Conservation (phyloP, 2,113 vertebrate species). For the Labeo rohita region DNA sequence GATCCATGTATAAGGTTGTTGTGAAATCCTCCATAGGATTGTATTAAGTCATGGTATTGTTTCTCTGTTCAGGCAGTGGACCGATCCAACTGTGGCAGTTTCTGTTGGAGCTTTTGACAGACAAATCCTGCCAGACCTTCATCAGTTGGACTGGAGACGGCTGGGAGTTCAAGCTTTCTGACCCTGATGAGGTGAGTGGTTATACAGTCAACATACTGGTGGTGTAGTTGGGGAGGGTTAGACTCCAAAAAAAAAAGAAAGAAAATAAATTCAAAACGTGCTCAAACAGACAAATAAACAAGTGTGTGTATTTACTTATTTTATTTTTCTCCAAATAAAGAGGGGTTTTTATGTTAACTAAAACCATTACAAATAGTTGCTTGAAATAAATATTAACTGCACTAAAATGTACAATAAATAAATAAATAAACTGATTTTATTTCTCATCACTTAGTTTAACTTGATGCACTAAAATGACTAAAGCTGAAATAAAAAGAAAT, state of each 20-base stretch:
- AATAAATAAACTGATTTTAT: too few relatives aligned
- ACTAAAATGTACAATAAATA: too few relatives aligned
- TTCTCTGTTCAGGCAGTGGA: constrained; percentile 86
- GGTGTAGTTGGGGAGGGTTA: background rate
- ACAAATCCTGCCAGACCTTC: constrained; percentile 99
- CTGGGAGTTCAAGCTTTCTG: constrained; percentile 99
- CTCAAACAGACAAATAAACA: too few relatives aligned
- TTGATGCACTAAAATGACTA: background rate
- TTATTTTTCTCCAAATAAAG: too few relatives aligned
- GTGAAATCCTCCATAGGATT: background rate
- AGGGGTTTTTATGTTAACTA: too few relatives aligned
- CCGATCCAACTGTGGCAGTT: constrained; percentile 99
- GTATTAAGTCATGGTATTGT: constrained; percentile 52
- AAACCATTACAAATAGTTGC: too few relatives aligned
- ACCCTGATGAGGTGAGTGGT: constrained; percentile 94
- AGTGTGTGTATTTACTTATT: too few relatives aligned
- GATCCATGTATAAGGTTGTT: background rate
- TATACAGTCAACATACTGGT: background rate
- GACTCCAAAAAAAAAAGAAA: too few relatives aligned
- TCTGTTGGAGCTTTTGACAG: constrained; percentile 95
- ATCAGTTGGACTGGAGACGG: constrained; percentile 99
- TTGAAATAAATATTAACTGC: too few relatives aligned
- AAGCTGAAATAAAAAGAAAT: background rate
- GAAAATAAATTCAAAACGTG: too few relatives aligned
- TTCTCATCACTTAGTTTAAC: background rate